Percentiles rank a stretch among this genome's conserved stretches.
Conservation (phyloP, 2,797 vertebrate genomes). For the Acestrorhynchus altus region DNA sequence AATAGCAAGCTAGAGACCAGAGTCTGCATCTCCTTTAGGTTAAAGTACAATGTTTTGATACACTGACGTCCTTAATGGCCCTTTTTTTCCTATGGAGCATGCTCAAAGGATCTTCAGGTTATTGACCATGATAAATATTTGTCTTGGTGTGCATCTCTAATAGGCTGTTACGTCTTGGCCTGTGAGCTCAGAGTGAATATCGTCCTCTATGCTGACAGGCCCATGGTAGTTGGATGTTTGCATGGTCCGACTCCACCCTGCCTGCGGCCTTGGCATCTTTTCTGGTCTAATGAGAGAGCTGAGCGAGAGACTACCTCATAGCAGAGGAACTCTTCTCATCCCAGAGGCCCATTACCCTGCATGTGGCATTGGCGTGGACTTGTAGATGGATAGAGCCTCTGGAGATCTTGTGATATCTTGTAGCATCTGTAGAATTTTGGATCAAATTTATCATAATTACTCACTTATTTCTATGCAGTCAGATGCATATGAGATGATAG, state of each 20-base stretch:
- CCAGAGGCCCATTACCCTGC: conserved; percentile 16
- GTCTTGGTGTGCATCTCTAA: background rate
- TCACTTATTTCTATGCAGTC: no score
- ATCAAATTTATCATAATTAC: no score
- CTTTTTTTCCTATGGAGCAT: background rate
- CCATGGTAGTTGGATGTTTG: background rate
- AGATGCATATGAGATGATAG: no score
- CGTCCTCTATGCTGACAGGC: background rate
- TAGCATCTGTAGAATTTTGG: no score
- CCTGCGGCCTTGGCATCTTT: background rate
- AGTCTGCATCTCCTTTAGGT: background rate
- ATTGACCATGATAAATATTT: background rate
- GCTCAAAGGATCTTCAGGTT: background rate
- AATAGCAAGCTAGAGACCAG: background rate
- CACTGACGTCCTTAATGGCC: no score
- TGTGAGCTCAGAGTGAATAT: background rate
- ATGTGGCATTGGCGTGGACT: conserved; percentile 21
- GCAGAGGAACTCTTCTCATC: background rate
- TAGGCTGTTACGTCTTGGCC: background rate
- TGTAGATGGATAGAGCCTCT: conserved; percentile 1
- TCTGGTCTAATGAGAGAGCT: conserved; percentile 38
- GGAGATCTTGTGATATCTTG: background rate
- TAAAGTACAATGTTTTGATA: no score
- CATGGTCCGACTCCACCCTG: conserved; percentile 25
- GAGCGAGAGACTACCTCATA: conserved; percentile 23